Conservation (phyloP, 2,888 invertebrate genomes). For the Tinea trinotella region DNA sequence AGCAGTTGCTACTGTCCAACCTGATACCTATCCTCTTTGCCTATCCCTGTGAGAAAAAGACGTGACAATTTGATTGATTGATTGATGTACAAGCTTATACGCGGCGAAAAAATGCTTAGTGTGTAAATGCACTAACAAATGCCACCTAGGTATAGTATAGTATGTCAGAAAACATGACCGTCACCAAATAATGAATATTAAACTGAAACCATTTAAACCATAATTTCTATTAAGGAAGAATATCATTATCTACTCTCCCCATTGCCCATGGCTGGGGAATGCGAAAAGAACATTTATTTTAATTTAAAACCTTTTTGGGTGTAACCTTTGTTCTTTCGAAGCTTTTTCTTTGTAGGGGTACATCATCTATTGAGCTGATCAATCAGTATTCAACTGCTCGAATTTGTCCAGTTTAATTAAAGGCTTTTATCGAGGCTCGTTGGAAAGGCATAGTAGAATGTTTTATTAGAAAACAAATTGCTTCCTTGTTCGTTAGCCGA, state of each 20-base stretch:
- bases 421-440: slow-evolving; percentile 25
- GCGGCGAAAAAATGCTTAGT: too few relatives aligned
- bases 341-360: slow-evolving; percentile 27
- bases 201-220: slow-evolving; percentile 10
- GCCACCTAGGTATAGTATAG: too few relatives aligned
- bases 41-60: too few relatives aligned
- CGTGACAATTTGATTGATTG: too few relatives aligned
- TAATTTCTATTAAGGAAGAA: slow-evolving; percentile 2
- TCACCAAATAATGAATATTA: neutral
- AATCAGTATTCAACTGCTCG: slow-evolving; percentile 24
- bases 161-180: neutral
- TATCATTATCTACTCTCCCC: slow-evolving; percentile 5
- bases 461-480: slow-evolving; percentile 25
- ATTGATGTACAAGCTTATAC: too few relatives aligned
- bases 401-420: slow-evolving; percentile 33
- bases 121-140: too few relatives aligned
- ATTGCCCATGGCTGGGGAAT: slow-evolving; percentile 21
- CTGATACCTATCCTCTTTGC: too few relatives aligned
- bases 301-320: slow-evolving; percentile 26
- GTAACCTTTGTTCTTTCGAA: slow-evolving; percentile 21
- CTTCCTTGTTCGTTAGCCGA: slow-evolving; percentile 22
- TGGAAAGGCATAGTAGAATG: slow-evolving; percentile 23
- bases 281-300: slow-evolving; percentile 28
- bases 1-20: too few relatives aligned
- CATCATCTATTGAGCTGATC: slow-evolving; percentile 28